Percentiles rank a stretch among this genome's conserved stretches.
These are phyloP conservation scores for Leptodactylus fuscus DNA, from an alignment of 2,113 vertebrate genomes.

Conservation along the genomic window DNA sequence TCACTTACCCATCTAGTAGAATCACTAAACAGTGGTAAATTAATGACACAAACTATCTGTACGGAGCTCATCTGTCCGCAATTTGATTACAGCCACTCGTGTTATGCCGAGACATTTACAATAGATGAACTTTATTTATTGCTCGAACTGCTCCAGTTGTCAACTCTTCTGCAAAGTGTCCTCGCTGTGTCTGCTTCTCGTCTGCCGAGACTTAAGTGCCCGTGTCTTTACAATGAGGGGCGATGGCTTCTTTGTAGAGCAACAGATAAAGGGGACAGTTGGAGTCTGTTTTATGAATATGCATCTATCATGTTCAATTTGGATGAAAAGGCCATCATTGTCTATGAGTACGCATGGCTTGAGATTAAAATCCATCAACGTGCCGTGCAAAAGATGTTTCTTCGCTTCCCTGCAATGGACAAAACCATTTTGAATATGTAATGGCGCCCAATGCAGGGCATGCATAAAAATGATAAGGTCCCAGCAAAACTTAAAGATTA, in stretches of 20 bases:
- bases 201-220: neutral
- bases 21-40: slow-evolving; percentile 79
- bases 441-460: too few relatives aligned
- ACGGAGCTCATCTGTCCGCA: slow-evolving; percentile 73
- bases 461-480: too few relatives aligned
- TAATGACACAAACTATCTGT: slow-evolving; percentile 77
- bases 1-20: slow-evolving; percentile 74
- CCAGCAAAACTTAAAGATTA: too few relatives aligned
- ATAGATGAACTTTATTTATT: slow-evolving; percentile 75
- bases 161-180: slow-evolving; percentile 66
- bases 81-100: slow-evolving; percentile 79
- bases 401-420: too few relatives aligned
- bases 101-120: slow-evolving; percentile 71
- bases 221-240: neutral
- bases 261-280: neutral
- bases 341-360: too few relatives aligned
- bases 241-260: neutral
- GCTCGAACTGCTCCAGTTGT: slow-evolving; percentile 61
- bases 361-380: too few relatives aligned
- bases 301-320: neutral
- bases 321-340: neutral
- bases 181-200: slow-evolving; percentile 28
- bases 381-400: too few relatives aligned
- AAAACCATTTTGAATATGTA: too few relatives aligned
- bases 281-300: neutral